Evolutionary conservation across 2,888 invertebrate species (phyloP).

Genomic region (Caenorhabditis sp.): DNA sequence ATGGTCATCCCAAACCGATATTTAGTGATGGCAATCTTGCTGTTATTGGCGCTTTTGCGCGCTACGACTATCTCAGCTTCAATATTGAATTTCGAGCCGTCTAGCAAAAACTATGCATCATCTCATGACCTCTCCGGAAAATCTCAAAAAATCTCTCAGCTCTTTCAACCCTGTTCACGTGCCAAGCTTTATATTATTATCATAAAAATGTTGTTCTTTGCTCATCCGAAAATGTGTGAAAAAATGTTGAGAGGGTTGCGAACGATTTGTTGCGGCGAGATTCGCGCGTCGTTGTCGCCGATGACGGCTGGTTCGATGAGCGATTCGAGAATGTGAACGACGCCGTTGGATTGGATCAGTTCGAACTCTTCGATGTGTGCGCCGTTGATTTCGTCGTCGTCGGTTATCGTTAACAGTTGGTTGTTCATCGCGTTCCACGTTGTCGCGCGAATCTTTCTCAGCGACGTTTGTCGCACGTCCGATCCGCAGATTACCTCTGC

Average conservation of each 20-base stretch:
- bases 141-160: too few relatives aligned
- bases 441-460: background rate
- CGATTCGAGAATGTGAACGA: background rate
- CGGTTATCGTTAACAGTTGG: background rate
- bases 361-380: background rate
- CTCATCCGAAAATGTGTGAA: background rate
- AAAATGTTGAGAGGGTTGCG: background rate
- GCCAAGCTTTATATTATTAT: background rate
- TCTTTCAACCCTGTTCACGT: too few relatives aligned
- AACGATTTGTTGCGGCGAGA: background rate
- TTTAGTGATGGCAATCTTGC: conserved; percentile 18
- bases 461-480: background rate
- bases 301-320: background rate
- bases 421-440: background rate
- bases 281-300: background rate
- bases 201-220: background rate
- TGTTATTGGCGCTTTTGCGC: conserved; percentile 37
- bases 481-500: too few relatives aligned
- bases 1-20: conserved; percentile 16
- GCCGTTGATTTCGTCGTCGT: background rate
- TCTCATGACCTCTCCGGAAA: too few relatives aligned
- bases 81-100: conserved; percentile 32
- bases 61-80: conserved; percentile 39
- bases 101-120: background rate
- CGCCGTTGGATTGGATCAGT: background rate